Base-by-base conservation (phyloP, 1,140 invertebrate genomes). In the Procambarus clarkii region DNA sequence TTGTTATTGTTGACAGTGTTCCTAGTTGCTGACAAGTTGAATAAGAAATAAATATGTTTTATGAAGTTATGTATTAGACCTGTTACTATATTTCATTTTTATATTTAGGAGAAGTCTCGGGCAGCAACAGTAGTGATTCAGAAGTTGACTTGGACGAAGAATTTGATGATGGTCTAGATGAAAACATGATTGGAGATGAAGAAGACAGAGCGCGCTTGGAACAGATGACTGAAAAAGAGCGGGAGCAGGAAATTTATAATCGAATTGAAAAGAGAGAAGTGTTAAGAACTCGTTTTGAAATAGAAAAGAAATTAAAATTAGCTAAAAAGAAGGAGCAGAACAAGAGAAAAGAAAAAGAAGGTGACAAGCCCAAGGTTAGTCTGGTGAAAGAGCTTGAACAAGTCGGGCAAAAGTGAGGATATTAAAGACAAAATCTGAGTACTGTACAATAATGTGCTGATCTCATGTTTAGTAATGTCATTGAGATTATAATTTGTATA, bases 171-270 rank as follows among this genome's bases (percentile, higher is more conserved):
- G 97, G 50, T 9, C 99, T 98, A 94, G 98, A 99, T 95, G 98
- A 99, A 93, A 98, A 99, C 94, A 95, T 99, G 2, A 99, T 99
- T 97, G 98, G 98, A 1, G 98, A 99, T 95, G 98, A 98, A 87
- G 98, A 98, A 93, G 99, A 99, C 95, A 96, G 97, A 93, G 96
- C 97, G 18, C 95, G 97, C 1, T 95, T 54, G 3, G 97, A 98
- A 13, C 96, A 97, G 92, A 97, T 99, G 96, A 99, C 98, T 0
- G 98, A 99, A 94, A 99, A 98, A 94, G 98, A 99, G 94, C 95
- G 98, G 90, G 98, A 99, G 95, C 98, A 99, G 93, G 98, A 99
- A 95, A 97, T 99, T 93, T 99, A 98, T 94, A 99, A 99, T 94
- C 96, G 98, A 85, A 98, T 98, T 81, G 98, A 99, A 94, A 97